Percentiles rank a stretch among this genome's conserved stretches.
phyloP scores from a whole-genome alignment of 2,797 vertebrate genomes.

The Rhabdomys pumilio region DNA sequence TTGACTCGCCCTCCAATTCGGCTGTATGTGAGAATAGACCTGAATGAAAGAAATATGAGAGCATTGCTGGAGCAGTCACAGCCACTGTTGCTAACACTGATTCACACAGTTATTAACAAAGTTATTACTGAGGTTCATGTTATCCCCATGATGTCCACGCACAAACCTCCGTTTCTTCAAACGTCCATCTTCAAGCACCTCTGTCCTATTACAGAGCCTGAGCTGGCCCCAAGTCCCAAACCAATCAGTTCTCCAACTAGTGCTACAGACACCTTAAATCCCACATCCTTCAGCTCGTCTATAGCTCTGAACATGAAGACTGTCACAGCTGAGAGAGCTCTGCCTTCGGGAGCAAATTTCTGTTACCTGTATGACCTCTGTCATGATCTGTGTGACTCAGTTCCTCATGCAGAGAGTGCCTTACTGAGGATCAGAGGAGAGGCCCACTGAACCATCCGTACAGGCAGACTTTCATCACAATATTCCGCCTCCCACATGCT shows the following conservation, averaged over 20 bases:
- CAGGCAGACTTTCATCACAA: background rate
- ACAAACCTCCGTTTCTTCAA: conserved; percentile 23
- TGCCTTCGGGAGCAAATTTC: background rate
- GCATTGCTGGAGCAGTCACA: conserved; percentile 23
- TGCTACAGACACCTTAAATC: background rate
- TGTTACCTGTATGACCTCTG: background rate
- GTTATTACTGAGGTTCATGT: background rate
- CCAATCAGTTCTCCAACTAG: background rate
- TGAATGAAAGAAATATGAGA: conserved; percentile 79
- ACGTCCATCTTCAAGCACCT: background rate
- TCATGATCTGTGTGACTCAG: background rate
- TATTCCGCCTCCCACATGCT: background rate
- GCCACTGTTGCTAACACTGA: background rate
- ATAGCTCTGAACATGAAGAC: background rate
- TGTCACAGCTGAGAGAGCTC: background rate
- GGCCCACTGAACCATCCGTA: background rate
- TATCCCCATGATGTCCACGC: background rate
- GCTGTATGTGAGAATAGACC: conserved; percentile 97
- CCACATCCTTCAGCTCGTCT: background rate
- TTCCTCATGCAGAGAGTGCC: background rate
- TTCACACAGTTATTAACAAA: background rate
- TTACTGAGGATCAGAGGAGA: background rate
- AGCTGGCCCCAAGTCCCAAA: background rate
- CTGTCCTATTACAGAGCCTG: background rate
- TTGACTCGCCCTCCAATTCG: conserved; percentile 96